Conservation (phyloP, 2,888 invertebrate species). For the Plebejus melissa region DNA sequence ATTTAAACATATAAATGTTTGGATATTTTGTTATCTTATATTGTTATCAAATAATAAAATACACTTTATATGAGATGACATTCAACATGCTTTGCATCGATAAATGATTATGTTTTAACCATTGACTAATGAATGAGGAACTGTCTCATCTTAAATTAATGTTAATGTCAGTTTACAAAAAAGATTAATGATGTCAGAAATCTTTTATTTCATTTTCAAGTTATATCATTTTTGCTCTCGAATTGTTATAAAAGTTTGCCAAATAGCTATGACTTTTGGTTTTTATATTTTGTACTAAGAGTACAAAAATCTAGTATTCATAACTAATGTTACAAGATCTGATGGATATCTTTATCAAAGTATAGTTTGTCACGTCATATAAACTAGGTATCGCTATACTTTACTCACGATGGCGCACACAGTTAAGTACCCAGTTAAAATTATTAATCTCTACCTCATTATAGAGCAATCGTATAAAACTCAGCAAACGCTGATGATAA, state of each 20-base stretch:
- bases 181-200: background rate
- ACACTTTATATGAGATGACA: background rate
- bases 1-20: background rate
- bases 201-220: background rate
- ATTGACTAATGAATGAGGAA: background rate
- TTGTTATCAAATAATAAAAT: constrained; percentile 6
- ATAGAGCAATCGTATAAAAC: background rate
- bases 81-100: background rate
- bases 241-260: background rate
- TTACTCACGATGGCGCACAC: background rate
- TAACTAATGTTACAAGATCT: background rate
- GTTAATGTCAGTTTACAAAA: too few species aligned
- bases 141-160: background rate
- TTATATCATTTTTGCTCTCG: background rate
- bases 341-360: background rate
- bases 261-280: too few species aligned
- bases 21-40: background rate
- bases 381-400: background rate
- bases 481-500: background rate
- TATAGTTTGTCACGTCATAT: too few species aligned
- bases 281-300: background rate
- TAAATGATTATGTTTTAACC: background rate
- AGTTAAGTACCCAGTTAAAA: background rate
- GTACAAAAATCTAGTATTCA: background rate
- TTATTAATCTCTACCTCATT: background rate